Base-by-base conservation (phyloP, 2,888 invertebrate genomes). In the Chironomus tentans region DNA sequence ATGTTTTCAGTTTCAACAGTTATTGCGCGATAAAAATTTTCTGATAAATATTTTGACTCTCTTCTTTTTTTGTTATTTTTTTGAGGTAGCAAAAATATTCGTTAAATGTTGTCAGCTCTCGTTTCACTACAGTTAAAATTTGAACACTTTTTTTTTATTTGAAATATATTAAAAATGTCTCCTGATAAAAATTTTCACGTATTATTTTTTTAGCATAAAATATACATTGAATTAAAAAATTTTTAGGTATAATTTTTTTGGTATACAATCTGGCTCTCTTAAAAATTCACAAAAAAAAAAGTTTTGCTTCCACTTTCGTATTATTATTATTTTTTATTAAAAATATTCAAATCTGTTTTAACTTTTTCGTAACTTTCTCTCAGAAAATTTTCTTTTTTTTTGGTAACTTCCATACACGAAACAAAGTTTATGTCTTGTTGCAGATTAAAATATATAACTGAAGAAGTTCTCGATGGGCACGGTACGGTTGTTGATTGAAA, bases 171-270 rank as follows among this genome's bases (percentile, higher is more conserved):
- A 56, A 56, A 56, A 56, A 6, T 56, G 56, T 69, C 38, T 69
- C 69, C 69, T 28, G 46, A 69, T 69, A 69, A 69, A 65, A 69
- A n/a, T 69, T 68, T 69, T 69, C 69, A 28, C 38, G n/a, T 69
- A 12, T 24, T 65, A 65, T 22, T 24, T 65, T 62, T 65, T 28
- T 22, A 46, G 69, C 69, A 69, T 69, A 70, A 70, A 70, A 47
- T 70, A 70, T 70, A 65, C 65, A 65, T 65, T 28, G 28, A 38
- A 38, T 38, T 38, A 28, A 28, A 50, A 50, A 10, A 10, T 15
- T n/a, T n/a, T n/a, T n/a, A n/a, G n/a, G n/a, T n/a, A n/a, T n/a
- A n/a, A n/a, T n/a, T 4, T 56, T 70, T 48, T 48, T 48, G 70
- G 70, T 70, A 47, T 68, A 38, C 38, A 48, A 48, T 22, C 70